Evolutionary conservation across 1,140 invertebrate genomes (phyloP).

Genomic region (Sesamia nonagrioides): DNA sequence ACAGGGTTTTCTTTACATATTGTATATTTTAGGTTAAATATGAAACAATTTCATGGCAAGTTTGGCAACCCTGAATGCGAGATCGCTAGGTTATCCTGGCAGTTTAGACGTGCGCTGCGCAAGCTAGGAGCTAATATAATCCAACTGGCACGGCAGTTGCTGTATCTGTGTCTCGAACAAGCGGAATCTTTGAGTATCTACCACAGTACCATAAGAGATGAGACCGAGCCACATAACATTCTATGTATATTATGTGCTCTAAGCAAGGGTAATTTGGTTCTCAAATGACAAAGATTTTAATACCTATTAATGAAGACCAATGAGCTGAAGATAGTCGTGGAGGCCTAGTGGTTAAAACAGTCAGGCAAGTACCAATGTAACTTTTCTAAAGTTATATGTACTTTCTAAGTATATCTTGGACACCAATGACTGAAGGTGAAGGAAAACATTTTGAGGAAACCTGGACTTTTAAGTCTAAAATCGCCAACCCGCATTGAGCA

Average conservation of each 20-base stretch:
- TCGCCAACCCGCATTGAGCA: no score
- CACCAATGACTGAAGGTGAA: no score
- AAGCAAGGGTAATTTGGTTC: neutral
- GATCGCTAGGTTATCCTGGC: neutral
- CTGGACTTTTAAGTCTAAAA: no score
- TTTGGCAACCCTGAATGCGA: neutral
- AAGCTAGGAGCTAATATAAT: slow-evolving; percentile 28
- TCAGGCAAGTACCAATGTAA: no score
- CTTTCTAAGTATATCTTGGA: no score
- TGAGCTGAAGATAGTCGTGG: no score
- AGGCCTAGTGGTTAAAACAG: no score
- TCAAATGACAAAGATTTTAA: no score
- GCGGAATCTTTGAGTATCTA: slow-evolving; percentile 17
- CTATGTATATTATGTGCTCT: neutral
- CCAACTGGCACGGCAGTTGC: slow-evolving; percentile 10
- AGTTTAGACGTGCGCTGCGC: slow-evolving; percentile 3
- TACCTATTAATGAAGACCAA: no score
- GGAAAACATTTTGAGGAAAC: no score
- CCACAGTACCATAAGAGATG: neutral
- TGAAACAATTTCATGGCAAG: neutral
- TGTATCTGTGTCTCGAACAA: slow-evolving; percentile 5
- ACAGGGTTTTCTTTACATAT: no score
- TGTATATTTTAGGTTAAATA: neutral
- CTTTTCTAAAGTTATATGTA: no score
- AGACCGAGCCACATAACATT: neutral